A percentile compares a stretch with the other conserved stretches of the same genome.
Evolutionary conservation across 2,888 invertebrate species (phyloP).

Genomic region (Lithophane leautieri): DNA sequence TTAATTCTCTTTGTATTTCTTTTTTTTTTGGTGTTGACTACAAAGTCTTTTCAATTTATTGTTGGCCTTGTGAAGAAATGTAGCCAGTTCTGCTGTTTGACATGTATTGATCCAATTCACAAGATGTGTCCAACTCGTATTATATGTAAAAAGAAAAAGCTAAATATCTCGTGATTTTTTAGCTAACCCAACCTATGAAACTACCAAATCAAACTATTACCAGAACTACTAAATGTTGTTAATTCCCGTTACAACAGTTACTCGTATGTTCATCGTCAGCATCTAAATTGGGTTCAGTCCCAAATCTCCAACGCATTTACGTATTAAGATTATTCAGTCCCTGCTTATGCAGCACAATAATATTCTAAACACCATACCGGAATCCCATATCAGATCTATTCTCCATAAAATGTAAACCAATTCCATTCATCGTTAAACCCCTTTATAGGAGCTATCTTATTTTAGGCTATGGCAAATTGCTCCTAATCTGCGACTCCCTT

Average conservation of each 20-base stretch:
- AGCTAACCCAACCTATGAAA: neutral
- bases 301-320: constrained; percentile 31
- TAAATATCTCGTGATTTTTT: neutral
- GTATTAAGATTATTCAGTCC: constrained; percentile 41
- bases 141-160: neutral
- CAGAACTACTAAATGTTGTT: constrained; percentile 2
- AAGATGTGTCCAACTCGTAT: neutral
- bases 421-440: constrained; percentile 67
- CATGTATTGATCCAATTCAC: no score
- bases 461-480: constrained; percentile 84
- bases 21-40: neutral
- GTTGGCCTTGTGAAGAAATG: neutral
- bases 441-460: constrained; percentile 75
- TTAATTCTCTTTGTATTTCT: neutral
- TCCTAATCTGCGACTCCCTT: constrained; percentile 82
- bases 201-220: neutral
- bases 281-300: constrained; percentile 4
- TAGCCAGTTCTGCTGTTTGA: neutral
- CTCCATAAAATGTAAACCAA: constrained; percentile 62
- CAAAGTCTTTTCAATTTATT: neutral
- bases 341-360: constrained; percentile 25
- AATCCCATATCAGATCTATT: constrained; percentile 57
- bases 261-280: neutral
- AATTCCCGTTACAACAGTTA: constrained; percentile 6
- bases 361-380: constrained; percentile 47